Evolutionary conservation across 2,888 invertebrate species (phyloP), one percentile per base, ranked within the genome.

Genomic region (Patella depressa): DNA sequence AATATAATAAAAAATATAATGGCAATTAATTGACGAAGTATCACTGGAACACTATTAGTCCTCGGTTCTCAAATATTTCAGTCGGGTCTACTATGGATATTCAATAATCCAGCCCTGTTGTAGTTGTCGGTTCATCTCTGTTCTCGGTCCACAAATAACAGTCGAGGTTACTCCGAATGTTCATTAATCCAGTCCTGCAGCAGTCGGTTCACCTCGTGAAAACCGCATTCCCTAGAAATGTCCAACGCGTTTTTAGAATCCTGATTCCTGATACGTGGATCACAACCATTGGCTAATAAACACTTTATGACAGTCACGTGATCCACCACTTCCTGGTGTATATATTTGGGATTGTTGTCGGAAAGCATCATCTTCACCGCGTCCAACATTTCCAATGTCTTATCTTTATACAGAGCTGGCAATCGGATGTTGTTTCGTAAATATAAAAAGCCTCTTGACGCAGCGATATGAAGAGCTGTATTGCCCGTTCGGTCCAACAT

Each of bases 381-480:
- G 54, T 77, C 79, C n/a, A 75, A 19, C n/a, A 77, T 57, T 24
- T 74, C 77, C 12, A 73, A 24, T 14, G 57, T 70, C 9, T 45
- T 72, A 24, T 76, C 45, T 17, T 72, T 76, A 57, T 81, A 82
- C 45, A 81, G 34, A 3, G 70, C 79, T 24, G 80, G 79, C 4
- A 82, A 72, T 15, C 71, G 57, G 53, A 81, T 75, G n/a, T 77
- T 72, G n/a, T 57, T 57, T 17, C 75, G 54, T 2, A 79, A 70
- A 73, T 81, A 82, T 15, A 78, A 17, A 11, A 77, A 77, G 59
- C 79, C 79, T 73, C 78, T 76, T 24, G 78, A 78, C 7, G 79
- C 78, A 54, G 82, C 82, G 3, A 83, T 29, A 57, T 82, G 83
- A 15, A 83, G 55, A 12, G 82, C 78, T 3, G 82, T 79, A 53